Evolutionary conservation across 1,140 invertebrate species (phyloP), one percentile per base, ranked within the genome.

Genomic region (Whitmania pigra): DNA sequence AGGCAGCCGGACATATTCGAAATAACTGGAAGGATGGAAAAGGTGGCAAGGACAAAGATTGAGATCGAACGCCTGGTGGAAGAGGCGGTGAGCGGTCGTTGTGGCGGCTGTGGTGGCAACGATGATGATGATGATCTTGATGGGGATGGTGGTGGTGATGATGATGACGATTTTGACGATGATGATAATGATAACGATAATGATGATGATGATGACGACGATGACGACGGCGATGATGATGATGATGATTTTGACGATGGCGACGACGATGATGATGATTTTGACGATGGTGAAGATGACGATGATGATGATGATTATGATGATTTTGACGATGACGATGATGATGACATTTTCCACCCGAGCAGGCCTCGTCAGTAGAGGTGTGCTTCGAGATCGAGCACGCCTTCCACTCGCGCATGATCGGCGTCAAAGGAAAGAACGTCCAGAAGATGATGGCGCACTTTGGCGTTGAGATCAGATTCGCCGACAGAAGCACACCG

Each of bases 401-500:
- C 15, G 9, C 6, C 15, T 63, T 25, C 29, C 57, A 63, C 57
- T 63, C 57, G 22, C 57, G 57, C 29, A 25, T 63, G 57, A 63
- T 63, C 57, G 57, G 57, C 57, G 57, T 63, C 22, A 63, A 63
- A 15, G 57, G 57, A 13, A 63, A n/a, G 15, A 25, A 31, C 57
- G 57, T 63, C 22, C 57, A 63, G 29, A 63, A 63, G 57, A 25
- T n/a, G 3, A 63, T 63, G 57, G 3, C 11, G 6, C 6, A 63
- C 57, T 63, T 63, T 17, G 57, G 57, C 57, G 57, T 63, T 0
- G 57, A 63, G 57, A 63, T 63, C 57, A 63, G 11, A 18, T 63
- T 63, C 11, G 57, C 57, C 13, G 57, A 63, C 57, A 22, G 57
- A 63, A 6, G 18, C 29, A 11, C 57, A 2, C 57, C 57, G 6